Percentiles rank a stretch among this genome's conserved stretches.
Conservation (phyloP, 2,888 invertebrate genomes). For the Lithophane ornitopus region DNA sequence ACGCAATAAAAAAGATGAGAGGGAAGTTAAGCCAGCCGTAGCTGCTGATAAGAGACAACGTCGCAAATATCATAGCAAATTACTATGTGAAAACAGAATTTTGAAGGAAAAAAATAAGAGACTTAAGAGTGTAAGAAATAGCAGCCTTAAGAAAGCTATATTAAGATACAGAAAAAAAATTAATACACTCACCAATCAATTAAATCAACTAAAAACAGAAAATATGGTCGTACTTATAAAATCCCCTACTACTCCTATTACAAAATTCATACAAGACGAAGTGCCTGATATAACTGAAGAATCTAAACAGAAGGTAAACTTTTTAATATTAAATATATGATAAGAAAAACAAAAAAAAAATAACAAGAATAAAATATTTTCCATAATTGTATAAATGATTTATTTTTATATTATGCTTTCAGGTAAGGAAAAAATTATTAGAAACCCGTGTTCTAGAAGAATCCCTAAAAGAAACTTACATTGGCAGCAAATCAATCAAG, state of each 20-base stretch:
- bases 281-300: constrained; percentile 7
- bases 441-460: constrained; percentile 4
- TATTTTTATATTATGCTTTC: too few relatives aligned
- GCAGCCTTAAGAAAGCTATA: constrained; percentile 8
- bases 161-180: constrained; percentile 11
- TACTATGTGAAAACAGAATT: constrained; percentile 1
- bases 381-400: too few relatives aligned
- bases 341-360: too few relatives aligned
- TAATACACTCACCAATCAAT: constrained; percentile 4
- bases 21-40: too few relatives aligned
- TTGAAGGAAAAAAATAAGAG: constrained; percentile 9
- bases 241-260: not conserved
- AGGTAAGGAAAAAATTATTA: constrained; percentile 6
- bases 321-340: not conserved
- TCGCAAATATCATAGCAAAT: not conserved
- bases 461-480: constrained; percentile 2
- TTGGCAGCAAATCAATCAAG: not conserved
- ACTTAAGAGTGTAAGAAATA: constrained; percentile 8
- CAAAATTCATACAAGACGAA: constrained; percentile 2
- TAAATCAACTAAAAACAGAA: constrained; percentile 4
- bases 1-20: constrained; percentile 7
- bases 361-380: too few relatives aligned
- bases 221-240: not conserved
- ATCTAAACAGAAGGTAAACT: not conserved
- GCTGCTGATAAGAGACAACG: not conserved